Evolutionary conservation across 2,113 vertebrate species (phyloP), one percentile per base, ranked within the genome.

Genomic region (Myotis brandtii): DNA sequence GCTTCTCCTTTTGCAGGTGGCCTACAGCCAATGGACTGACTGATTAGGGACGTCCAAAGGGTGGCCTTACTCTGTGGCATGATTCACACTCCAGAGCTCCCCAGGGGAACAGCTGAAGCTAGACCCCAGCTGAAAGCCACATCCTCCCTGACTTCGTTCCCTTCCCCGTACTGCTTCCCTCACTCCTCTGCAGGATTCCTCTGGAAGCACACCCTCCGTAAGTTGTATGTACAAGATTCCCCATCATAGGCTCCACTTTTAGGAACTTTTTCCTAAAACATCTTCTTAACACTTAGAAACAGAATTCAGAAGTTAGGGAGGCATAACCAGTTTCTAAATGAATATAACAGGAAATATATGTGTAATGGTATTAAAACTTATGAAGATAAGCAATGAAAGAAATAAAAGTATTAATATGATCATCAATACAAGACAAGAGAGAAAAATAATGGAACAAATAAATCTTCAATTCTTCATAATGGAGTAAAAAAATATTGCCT

Each of bases 341-440:
- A 46, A 70, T 37, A 81, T 12, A 87, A 72, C 18, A 93, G 46
- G 80, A 52, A 12, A 79, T 12, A 54, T n/a, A 77, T 17, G 16
- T 64, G 27, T 21, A 83, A 25, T 14, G 16, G 4, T n/a, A 73
- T 46, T 62, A 62, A 86, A 86, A 79, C 43, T 70, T 87, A 87
- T n/a, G 80, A 88, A 94, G 46, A 73, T 66, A 40, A 96, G 34
- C 32, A 86, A 54, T 2, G 54, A 10, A 81, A 84, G 59, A 86
- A 85, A 84, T 50, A 64, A 75, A 85, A 94, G 75, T 34, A 75
- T n/a, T 76, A 66, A 70, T 30, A 59, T 27, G 52, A 70, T 64
- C 52, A 76, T 84, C 82, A 87, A 89, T 43, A 77, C 23, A 77
- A 54, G 30, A 34, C 14, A 75, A 56, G 10, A 83, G 3, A 16